These are phyloP conservation scores for Proterorhinus semilunaris DNA, from an alignment of 2,113 vertebrate genomes.

Conservation along the genomic window DNA sequence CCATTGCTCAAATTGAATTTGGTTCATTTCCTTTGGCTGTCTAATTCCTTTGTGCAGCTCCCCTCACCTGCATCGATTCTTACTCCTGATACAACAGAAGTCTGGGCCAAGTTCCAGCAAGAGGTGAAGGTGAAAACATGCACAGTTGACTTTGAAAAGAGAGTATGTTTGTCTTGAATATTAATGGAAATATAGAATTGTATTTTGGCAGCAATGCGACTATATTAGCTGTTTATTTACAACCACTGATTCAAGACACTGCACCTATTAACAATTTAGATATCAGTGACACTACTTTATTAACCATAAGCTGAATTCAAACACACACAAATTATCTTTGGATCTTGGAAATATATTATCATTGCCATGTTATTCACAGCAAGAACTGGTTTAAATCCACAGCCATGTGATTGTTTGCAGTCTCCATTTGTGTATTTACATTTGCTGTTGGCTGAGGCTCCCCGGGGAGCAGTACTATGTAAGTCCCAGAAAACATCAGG, in stretches of 20 bases:
- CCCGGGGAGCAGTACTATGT: too few relatives aligned
- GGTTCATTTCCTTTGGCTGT: conserved; percentile 69
- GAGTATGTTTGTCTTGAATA: neutral
- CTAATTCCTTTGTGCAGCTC: conserved; percentile 70
- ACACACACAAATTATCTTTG: too few relatives aligned
- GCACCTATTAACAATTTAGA: too few relatives aligned
- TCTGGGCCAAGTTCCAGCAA: conserved; percentile 34
- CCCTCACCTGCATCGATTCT: conserved; percentile 61
- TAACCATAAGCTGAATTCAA: too few relatives aligned
- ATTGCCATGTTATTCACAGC: too few relatives aligned
- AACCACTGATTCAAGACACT: neutral
- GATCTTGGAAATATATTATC: too few relatives aligned
- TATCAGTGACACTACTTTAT: too few relatives aligned
- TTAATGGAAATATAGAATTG: neutral
- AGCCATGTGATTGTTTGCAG: too few relatives aligned
- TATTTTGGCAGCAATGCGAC: neutral
- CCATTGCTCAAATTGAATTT: conserved; percentile 70
- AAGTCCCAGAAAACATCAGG: too few relatives aligned
- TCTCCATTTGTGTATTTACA: too few relatives aligned
- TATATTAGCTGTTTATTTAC: neutral
- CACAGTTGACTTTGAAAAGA: neutral
- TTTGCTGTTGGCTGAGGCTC: too few relatives aligned
- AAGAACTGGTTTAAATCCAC: too few relatives aligned
- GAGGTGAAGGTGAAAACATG: conserved; percentile 9
- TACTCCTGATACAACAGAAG: conserved; percentile 36